phyloP scores from a whole-genome alignment of 1,140 invertebrate genomes.

The Nasonia longicornis region DNA sequence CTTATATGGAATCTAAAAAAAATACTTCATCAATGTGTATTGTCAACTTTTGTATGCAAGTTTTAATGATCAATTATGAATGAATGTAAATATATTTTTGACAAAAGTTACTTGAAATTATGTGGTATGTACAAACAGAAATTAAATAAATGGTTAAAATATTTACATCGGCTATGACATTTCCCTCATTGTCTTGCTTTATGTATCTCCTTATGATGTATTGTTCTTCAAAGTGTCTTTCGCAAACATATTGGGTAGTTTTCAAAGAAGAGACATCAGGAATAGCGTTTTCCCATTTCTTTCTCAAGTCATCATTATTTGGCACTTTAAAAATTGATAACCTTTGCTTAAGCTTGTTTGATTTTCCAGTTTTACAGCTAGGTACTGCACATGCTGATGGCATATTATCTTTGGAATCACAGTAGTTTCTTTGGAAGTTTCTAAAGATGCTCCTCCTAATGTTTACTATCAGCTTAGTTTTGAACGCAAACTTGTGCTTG shows the following conservation, averaged over 20 bases:
- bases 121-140: background rate
- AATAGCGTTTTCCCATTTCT: background rate
- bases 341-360: background rate
- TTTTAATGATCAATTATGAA: background rate
- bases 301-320: background rate
- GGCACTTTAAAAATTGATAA: slow-evolving; percentile 7
- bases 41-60: background rate
- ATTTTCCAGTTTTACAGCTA: background rate
- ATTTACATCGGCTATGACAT: background rate
- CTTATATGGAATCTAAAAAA: background rate
- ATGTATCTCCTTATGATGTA: background rate
- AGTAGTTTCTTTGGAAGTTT: background rate
- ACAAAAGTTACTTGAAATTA: background rate
- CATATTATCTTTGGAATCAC: background rate
- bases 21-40: background rate
- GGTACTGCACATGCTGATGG: background rate
- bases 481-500: background rate
- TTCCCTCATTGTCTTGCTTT: background rate
- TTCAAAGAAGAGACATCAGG: background rate
- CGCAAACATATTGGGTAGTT: background rate
- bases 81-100: too few species aligned
- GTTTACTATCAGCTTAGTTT: background rate
- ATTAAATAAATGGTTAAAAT: background rate
- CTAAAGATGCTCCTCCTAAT: background rate
- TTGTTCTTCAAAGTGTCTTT: background rate